Percentiles rank a stretch among this genome's conserved stretches.
Conservation (phyloP, 2,888 invertebrate species). For the Synanthedon myopaeformis region DNA sequence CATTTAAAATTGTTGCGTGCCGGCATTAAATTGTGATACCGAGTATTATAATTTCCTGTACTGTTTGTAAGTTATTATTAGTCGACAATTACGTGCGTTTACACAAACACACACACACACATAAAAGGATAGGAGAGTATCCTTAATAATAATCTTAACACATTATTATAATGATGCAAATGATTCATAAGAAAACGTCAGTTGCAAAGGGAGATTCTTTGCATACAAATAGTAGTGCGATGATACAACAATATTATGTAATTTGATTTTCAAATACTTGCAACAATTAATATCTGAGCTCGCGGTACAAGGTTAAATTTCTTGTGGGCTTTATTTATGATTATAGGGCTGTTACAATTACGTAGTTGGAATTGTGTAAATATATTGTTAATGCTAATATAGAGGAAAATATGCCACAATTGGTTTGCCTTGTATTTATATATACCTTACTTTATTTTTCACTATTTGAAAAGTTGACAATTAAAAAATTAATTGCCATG, state of each 20-base stretch:
- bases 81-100: neutral
- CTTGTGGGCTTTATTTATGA: slow-evolving; percentile 30
- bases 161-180: slow-evolving; percentile 13
- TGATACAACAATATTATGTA: slow-evolving; percentile 18
- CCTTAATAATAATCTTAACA: too few species aligned
- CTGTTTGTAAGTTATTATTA: neutral
- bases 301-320: slow-evolving; percentile 43
- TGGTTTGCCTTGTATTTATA: neutral
- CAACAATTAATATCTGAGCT: slow-evolving; percentile 28
- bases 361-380: slow-evolving; percentile 25
- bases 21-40: slow-evolving; percentile 1
- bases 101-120: neutral
- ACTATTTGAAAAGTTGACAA: too few species aligned
- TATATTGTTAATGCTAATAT: slow-evolving; percentile 17
- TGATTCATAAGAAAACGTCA: slow-evolving; percentile 21
- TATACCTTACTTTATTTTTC: neutral
- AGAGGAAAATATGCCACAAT: slow-evolving; percentile 14
- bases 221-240: slow-evolving; percentile 26
- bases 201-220: slow-evolving; percentile 7
- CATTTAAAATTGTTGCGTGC: slow-evolving; percentile 1
- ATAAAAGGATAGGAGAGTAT: neutral
- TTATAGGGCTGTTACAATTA: slow-evolving; percentile 44
- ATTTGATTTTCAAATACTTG: slow-evolving; percentile 7
- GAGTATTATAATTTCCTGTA: neutral
- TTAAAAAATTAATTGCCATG: too few species aligned